Percentiles rank a stretch among this genome's conserved stretches.
phyloP scores from a whole-genome alignment of 2,888 invertebrate species.

The Noctua pronuba region DNA sequence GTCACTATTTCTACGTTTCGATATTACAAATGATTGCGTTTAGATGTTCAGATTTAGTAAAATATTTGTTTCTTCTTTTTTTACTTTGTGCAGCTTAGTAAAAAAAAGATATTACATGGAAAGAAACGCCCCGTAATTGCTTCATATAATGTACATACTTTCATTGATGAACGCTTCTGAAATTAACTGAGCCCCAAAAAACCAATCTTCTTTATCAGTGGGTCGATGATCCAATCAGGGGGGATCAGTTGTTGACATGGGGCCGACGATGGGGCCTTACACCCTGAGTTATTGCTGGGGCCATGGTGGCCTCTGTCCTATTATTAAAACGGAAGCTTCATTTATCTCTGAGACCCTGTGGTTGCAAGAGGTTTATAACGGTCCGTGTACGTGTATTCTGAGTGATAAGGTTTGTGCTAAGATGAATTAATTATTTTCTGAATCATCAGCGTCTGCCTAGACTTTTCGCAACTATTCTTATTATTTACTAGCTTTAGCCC shows the following conservation, averaged over 20 bases:
- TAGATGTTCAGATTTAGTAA: too few species aligned
- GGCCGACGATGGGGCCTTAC: conserved; percentile 62
- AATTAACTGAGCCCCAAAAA: too few species aligned
- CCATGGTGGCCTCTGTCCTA: conserved; percentile 42
- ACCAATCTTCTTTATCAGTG: conserved; percentile 63
- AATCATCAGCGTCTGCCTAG: background rate
- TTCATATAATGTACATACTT: too few species aligned
- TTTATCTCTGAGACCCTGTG: conserved; percentile 40
- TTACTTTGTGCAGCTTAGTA: too few species aligned
- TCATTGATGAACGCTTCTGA: too few species aligned
- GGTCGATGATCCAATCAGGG: conserved; percentile 69
- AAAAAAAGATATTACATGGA: too few species aligned
- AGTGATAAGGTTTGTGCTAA: background rate
- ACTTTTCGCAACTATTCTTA: background rate
- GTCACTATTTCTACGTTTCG: too few species aligned
- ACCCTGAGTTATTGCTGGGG: conserved; percentile 64
- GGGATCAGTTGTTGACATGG: conserved; percentile 68
- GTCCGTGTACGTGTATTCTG: background rate
- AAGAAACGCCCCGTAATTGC: too few species aligned
- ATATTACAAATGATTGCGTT: too few species aligned
- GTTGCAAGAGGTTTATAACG: conserved; percentile 18
- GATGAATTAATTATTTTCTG: background rate
- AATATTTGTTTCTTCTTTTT: too few species aligned
- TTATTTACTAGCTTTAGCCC: too few species aligned
- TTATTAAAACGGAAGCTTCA: conserved; percentile 54